A percentile compares a stretch with the other conserved stretches of the same genome.
phyloP scores from a whole-genome alignment of 2,888 invertebrate species.

The Capitulum mitella region DNA sequence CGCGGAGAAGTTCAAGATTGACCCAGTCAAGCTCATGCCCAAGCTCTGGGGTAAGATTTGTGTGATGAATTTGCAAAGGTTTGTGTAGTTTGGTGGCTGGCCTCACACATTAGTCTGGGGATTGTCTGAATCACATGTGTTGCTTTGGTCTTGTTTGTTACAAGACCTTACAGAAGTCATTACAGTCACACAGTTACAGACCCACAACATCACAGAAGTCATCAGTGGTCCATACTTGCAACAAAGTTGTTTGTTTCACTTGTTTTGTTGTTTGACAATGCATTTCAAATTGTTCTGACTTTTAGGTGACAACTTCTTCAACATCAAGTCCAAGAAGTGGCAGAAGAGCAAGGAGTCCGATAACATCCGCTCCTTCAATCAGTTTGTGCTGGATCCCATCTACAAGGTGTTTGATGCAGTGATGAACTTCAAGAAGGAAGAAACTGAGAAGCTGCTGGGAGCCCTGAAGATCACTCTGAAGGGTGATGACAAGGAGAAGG shows the following conservation, averaged over 20 bases:
- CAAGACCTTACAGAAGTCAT: too few species aligned
- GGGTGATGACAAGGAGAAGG: conserved; percentile 91
- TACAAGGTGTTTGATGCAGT: conserved; percentile 82
- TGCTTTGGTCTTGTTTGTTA: too few species aligned
- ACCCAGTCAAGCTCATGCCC: conserved; percentile 95
- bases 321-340: conserved; percentile 96
- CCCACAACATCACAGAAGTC: too few species aligned
- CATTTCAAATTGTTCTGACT: conserved; percentile 12
- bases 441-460: conserved; percentile 74
- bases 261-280: too few species aligned
- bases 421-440: conserved; percentile 94
- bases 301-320: conserved; percentile 99
- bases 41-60: conserved; percentile 46
- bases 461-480: conserved; percentile 88
- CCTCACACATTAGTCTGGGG: too few species aligned
- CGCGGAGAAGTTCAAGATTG: conserved; percentile 96
- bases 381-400: conserved; percentile 98
- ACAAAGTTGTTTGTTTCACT: too few species aligned
- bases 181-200: too few species aligned
- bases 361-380: conserved; percentile 95
- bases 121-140: too few species aligned
- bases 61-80: too few species aligned
- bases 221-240: too few species aligned
- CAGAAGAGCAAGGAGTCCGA: conserved; percentile 80
- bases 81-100: too few species aligned